phyloP scores from a whole-genome alignment of 2,888 invertebrate species.

The Melipona beecheii region DNA sequence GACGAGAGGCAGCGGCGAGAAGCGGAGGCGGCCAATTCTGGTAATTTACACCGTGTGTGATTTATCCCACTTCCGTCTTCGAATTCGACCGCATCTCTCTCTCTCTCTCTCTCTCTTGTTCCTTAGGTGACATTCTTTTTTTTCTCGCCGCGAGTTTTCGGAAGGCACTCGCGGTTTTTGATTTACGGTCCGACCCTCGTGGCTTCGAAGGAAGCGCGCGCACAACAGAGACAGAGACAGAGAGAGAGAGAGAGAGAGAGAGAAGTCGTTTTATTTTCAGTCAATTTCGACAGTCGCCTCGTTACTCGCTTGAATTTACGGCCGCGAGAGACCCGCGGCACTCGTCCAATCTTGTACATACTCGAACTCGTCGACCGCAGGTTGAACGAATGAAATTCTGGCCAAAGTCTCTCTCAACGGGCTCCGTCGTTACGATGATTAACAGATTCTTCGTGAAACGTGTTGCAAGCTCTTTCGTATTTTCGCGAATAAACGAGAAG shows the following conservation, averaged over 20 bases:
- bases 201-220: constrained; percentile 20
- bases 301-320: constrained; percentile 82
- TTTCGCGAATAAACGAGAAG: neutral
- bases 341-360: neutral
- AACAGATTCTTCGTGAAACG: constrained; percentile 17
- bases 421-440: constrained; percentile 40
- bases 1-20: constrained; percentile 8
- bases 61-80: constrained; percentile 75
- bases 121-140: constrained; percentile 30
- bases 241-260: constrained; percentile 49
- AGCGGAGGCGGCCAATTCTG: constrained; percentile 63
- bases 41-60: constrained; percentile 78
- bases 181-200: constrained; percentile 64
- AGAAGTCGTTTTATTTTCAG: constrained; percentile 80
- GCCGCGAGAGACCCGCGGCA: constrained; percentile 33
- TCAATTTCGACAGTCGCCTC: constrained; percentile 82
- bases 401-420: neutral
- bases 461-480: neutral
- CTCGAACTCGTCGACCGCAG: constrained; percentile 1
- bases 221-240: neutral
- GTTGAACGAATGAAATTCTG: constrained; percentile 34
- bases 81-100: constrained; percentile 26
- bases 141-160: constrained; percentile 65
- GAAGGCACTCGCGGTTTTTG: constrained; percentile 71
- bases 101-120: constrained; percentile 34